phyloP scores from a whole-genome alignment of 1,140 invertebrate genomes.

The Rhyacophila brunnea region DNA sequence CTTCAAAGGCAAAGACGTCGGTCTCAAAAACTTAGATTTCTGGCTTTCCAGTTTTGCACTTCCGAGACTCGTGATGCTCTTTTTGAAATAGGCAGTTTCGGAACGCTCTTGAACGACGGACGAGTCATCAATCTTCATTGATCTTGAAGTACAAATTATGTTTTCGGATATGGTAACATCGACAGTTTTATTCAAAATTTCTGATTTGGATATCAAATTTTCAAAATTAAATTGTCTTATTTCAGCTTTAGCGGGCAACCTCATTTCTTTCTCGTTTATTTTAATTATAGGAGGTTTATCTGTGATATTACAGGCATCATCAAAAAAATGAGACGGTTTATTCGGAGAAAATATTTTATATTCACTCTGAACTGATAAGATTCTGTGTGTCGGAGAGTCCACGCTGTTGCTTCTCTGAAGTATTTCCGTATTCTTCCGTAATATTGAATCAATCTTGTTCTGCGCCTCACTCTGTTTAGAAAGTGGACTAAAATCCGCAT shows the following conservation, averaged over 20 bases:
- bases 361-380: too few relatives aligned
- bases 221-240: constrained; percentile 58
- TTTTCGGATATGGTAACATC: constrained; percentile 29
- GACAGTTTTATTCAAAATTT: constrained; percentile 53
- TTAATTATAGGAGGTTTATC: too few relatives aligned
- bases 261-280: constrained; percentile 4
- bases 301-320: too few relatives aligned
- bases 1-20: constrained; percentile 76
- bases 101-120: constrained; percentile 44
- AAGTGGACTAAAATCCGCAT: too few relatives aligned
- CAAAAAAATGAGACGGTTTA: too few relatives aligned
- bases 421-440: too few relatives aligned
- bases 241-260: constrained; percentile 36
- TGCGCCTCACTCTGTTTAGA: too few relatives aligned
- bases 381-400: too few relatives aligned
- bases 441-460: too few relatives aligned
- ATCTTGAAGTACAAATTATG: constrained; percentile 15
- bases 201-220: constrained; percentile 54
- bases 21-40: constrained; percentile 70
- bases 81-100: constrained; percentile 52
- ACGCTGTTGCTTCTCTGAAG: too few relatives aligned
- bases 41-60: constrained; percentile 39
- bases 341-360: too few relatives aligned
- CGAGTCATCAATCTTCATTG: constrained; percentile 9
- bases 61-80: constrained; percentile 39